Evolutionary conservation across 2,888 invertebrate genomes (phyloP), one percentile per base, ranked within the genome.

Genomic region (Scaptomyza parva): DNA sequence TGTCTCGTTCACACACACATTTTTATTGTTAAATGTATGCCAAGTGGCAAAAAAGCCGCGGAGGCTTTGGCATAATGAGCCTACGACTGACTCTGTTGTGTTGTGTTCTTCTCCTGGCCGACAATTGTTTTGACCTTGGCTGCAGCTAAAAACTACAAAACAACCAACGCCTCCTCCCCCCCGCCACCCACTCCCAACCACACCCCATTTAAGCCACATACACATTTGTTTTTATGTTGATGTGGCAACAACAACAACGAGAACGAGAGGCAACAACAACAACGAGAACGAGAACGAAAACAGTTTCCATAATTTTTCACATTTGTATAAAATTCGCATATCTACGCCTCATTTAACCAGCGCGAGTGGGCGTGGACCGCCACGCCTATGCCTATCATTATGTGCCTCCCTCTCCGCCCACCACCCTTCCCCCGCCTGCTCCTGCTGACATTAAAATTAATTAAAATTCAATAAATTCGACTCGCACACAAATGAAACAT

Each of bases 401-500:
- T 69, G 58, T 67, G 81, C 86, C 43, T 45, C 57, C 47, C 6
- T 3, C 20, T 20, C 2, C 22, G n/a, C 8, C 9, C 18, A 47
- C 18, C 8, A 5, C n/a, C 18, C 3, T 14, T 33, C n/a, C 14
- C 30, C 8, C 18, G 12, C 18, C 9, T 17, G n/a, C 14, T 35
- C 14, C 14, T 22, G 5, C 43, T 45, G 85, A 69, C 72, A 83
- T 78, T 86, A 72, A 83, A 83, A 83, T 86, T 86, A 83, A 83
- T 83, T 83, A 83, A 83, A 86, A 84, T 84, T 83, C 86, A 83
- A 83, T 83, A 86, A 83, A 84, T 86, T 84, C 63, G 71, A n/a
- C n/a, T n/a, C n/a, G n/a, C n/a, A n/a, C 86, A 26, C 57, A 62
- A 78, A 70, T 70, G 64, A 77, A 77, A 70, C 83, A 82, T 78